Conservation (phyloP, 2,797 vertebrate species). For the Lagothrix lagotricha region DNA sequence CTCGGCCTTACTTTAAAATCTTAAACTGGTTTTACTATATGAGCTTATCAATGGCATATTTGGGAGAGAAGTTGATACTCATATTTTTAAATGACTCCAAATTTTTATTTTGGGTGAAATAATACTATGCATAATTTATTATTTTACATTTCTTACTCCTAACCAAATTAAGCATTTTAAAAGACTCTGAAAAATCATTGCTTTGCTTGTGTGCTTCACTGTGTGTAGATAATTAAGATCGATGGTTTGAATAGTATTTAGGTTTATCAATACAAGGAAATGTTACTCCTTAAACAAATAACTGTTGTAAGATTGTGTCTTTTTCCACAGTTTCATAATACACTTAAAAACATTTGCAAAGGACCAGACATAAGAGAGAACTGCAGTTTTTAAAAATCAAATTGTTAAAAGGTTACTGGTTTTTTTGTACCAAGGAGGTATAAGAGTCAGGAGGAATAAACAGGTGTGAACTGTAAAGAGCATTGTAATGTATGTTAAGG, state of each 20-base stretch:
- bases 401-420: background rate
- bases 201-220: background rate
- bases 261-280: background rate
- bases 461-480: background rate
- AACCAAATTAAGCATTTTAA: background rate
- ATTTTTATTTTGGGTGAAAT: conserved; percentile 53
- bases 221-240: background rate
- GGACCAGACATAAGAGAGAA: background rate
- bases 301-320: background rate
- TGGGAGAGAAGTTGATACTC: conserved; percentile 33
- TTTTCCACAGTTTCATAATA: background rate
- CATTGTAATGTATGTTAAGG: background rate
- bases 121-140: background rate
- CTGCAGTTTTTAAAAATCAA: background rate
- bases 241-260: background rate
- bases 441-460: background rate
- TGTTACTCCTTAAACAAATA: background rate
- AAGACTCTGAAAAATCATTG: background rate
- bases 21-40: conserved; percentile 64
- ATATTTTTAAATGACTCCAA: conserved; percentile 45
- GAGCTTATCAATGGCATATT: conserved; percentile 59
- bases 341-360: background rate
- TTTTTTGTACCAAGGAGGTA: background rate
- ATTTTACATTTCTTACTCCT: background rate
- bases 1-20: background rate